Evolutionary conservation across 1,140 invertebrate species (phyloP).

Genomic region (Heliconius eleuchia): DNA sequence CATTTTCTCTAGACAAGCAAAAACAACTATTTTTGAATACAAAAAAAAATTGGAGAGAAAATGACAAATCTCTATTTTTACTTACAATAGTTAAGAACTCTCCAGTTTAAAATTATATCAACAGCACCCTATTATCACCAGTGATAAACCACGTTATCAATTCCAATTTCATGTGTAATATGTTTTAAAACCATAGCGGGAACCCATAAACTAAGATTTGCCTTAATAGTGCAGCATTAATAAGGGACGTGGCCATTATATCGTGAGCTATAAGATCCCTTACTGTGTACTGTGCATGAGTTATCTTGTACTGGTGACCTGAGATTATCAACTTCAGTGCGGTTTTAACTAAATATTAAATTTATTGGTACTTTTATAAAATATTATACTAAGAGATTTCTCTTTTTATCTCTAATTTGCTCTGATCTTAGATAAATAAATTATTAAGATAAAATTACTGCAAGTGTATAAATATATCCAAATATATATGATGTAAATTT

Average conservation of each 20-base stretch:
- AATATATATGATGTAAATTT: too few relatives aligned
- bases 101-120: not conserved
- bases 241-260: slow-evolving; percentile 54
- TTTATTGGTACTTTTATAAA: not conserved
- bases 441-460: too few relatives aligned
- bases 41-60: too few relatives aligned
- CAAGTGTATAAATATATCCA: too few relatives aligned
- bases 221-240: slow-evolving; percentile 59
- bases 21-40: too few relatives aligned
- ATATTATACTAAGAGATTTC: not conserved
- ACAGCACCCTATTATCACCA: not conserved
- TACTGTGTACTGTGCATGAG: slow-evolving; percentile 39
- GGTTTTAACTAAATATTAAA: not conserved
- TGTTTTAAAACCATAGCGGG: slow-evolving; percentile 21
- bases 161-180: not conserved
- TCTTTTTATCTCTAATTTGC: too few relatives aligned
- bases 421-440: too few relatives aligned
- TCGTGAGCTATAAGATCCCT: slow-evolving; percentile 44
- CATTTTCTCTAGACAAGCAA: too few relatives aligned
- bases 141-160: not conserved
- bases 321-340: slow-evolving; percentile 33
- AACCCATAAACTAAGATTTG: slow-evolving; percentile 56
- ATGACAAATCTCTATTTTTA: not conserved
- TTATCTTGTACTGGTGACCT: slow-evolving; percentile 47
- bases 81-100: not conserved